These are phyloP conservation scores for Phyto melanocephala DNA, from an alignment of 2,888 invertebrate species.

Conservation along the genomic window DNA sequence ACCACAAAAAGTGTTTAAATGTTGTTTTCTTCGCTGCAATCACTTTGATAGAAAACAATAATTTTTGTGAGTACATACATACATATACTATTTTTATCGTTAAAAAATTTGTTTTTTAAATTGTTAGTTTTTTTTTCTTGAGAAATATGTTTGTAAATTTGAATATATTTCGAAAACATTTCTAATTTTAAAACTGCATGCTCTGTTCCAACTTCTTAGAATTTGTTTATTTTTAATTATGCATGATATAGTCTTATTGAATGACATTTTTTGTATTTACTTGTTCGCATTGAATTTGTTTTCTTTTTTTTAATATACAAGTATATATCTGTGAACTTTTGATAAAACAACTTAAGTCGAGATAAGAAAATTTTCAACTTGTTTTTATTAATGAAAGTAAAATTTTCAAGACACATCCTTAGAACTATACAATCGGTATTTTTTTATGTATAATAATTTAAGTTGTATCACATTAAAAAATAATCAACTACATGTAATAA, in stretches of 20 bases:
- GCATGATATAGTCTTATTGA: neutral
- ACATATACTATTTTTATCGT: neutral
- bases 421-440: no score
- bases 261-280: neutral
- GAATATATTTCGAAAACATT: neutral
- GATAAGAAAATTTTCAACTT: neutral
- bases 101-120: neutral
- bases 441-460: no score
- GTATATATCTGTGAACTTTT: neutral
- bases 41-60: slow-evolving; percentile 8
- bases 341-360: no score
- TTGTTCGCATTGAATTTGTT: neutral
- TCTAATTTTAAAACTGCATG: slow-evolving; percentile 20
- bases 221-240: neutral
- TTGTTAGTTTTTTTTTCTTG: neutral
- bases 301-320: no score
- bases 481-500: no score
- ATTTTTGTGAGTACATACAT: slow-evolving; percentile 11
- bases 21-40: neutral
- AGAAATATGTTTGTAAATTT: neutral
- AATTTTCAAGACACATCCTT: no score
- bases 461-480: no score
- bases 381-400: no score
- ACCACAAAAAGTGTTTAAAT: neutral
- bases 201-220: neutral